Percentiles rank a stretch among this genome's conserved stretches.
Evolutionary conservation across 2,113 vertebrate species (phyloP).

Genomic region (Eira barbara): DNA sequence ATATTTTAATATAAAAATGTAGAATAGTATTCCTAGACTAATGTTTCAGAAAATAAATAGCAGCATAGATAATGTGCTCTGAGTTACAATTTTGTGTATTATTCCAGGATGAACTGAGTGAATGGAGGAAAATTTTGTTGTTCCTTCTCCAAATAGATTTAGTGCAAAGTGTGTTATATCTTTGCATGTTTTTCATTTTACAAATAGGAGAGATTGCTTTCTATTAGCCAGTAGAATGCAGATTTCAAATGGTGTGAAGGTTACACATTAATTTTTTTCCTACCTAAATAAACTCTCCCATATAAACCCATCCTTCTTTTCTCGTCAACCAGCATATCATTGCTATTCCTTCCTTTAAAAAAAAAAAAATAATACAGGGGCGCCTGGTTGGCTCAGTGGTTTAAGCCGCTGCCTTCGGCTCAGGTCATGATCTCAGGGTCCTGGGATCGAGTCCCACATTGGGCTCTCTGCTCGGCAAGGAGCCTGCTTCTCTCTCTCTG

Average conservation of each 20-base stretch:
- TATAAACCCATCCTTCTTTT: background rate
- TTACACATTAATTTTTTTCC: constrained; percentile 29
- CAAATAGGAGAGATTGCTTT: constrained; percentile 57
- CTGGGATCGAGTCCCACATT: too few species aligned
- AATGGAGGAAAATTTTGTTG: constrained; percentile 57
- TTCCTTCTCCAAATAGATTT: constrained; percentile 46
- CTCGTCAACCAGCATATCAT: background rate
- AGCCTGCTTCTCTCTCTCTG: too few species aligned
- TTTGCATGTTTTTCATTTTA: constrained; percentile 57
- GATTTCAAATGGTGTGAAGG: constrained; percentile 40
- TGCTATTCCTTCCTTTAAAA: background rate
- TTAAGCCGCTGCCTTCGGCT: too few species aligned
- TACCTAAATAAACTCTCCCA: constrained; percentile 1
- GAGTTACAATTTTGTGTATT: constrained; percentile 50
- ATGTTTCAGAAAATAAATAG: constrained; percentile 53
- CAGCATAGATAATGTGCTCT: background rate
- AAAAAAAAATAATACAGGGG: too few species aligned
- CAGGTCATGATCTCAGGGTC: too few species aligned
- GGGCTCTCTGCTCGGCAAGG: too few species aligned
- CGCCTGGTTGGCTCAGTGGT: too few species aligned
- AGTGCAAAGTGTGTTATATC: constrained; percentile 45
- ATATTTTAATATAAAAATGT: constrained; percentile 54
- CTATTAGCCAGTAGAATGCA: constrained; percentile 37
- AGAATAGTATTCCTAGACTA: constrained; percentile 36
- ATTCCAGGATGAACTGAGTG: constrained; percentile 37